phyloP scores from a whole-genome alignment of 2,113 vertebrate genomes.

The Onychostoma macrolepis region DNA sequence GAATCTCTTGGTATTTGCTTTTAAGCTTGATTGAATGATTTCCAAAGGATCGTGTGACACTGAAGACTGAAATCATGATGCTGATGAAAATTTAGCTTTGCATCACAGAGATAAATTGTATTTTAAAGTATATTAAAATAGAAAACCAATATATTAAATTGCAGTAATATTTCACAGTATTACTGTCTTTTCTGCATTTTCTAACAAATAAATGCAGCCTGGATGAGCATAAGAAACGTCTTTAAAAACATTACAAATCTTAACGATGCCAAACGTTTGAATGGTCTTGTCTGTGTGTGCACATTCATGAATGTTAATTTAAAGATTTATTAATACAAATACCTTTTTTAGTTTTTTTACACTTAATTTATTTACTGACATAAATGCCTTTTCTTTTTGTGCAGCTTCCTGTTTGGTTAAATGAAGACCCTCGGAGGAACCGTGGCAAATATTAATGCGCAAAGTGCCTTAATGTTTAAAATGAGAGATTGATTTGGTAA shows the following conservation, averaged over 20 bases:
- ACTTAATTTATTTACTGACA: background rate
- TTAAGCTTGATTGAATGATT: background rate
- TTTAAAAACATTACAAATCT: background rate
- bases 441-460: conserved; percentile 47
- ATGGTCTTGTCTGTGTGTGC: no score
- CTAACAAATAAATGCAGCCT: background rate
- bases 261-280: background rate
- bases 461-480: conserved; percentile 53
- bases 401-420: conserved; percentile 93
- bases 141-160: background rate
- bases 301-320: background rate
- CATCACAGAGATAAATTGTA: background rate
- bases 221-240: background rate
- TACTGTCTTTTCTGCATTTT: background rate
- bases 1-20: background rate
- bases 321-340: background rate
- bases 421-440: conserved; percentile 38
- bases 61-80: no score
- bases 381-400: conserved; percentile 55
- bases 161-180: background rate
- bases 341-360: no score
- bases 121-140: background rate
- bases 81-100: background rate
- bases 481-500: conserved; percentile 26
- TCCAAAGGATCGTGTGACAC: background rate